Base-by-base conservation (phyloP, 2,797 vertebrate species). In the Lepidocolaptes lacrymiger region DNA sequence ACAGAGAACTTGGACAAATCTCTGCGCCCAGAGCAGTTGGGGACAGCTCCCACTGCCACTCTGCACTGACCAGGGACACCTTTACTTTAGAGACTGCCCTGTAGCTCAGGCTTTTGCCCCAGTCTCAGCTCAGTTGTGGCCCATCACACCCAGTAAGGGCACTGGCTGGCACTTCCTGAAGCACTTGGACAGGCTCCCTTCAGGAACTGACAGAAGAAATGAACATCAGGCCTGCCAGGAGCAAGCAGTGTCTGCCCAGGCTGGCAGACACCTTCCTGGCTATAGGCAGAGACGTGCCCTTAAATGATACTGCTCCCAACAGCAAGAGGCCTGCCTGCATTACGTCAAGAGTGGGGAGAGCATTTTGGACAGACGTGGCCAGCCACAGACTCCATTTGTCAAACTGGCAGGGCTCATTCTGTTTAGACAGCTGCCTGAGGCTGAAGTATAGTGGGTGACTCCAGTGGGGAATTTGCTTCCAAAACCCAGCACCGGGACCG, bases 351-450 rank as follows among this genome's bases (percentile, higher is more conserved):
- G 28, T 3, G 10, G 15, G 49, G 26, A 56, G 73, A 26, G 1
- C 16, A 59, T 37, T 88, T 54, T 28, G 58, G 43, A 17, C 34
- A 49, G 62, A 46, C 1, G 2, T 15, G 51, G 48, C 30, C 22
- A 55, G 9, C 16, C 2, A 58, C 2, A 58, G 14, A 11, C 16
- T 56, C 30, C 16, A 4, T 43, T 79, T 69, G 26, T 34, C 1
- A 1, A 2, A 1, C 44, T 23, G n/a, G 24, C 48, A 69, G 43
- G 24, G 15, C 0, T 0, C 26, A 2, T 34, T 48, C 41, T 36
- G 4, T n/a, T 64, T 21, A 10, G 62, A 72, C 30, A 52, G 34
- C 34, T 75, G 46, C 14, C 55, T 21, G 54, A 62, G 26, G 21
- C 19, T 58, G 44, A 20, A 37, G 30, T 4, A 41, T 2, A 32